Conservation (phyloP, 2,797 vertebrate genomes). For the Lindbergichthys nudifrons region DNA sequence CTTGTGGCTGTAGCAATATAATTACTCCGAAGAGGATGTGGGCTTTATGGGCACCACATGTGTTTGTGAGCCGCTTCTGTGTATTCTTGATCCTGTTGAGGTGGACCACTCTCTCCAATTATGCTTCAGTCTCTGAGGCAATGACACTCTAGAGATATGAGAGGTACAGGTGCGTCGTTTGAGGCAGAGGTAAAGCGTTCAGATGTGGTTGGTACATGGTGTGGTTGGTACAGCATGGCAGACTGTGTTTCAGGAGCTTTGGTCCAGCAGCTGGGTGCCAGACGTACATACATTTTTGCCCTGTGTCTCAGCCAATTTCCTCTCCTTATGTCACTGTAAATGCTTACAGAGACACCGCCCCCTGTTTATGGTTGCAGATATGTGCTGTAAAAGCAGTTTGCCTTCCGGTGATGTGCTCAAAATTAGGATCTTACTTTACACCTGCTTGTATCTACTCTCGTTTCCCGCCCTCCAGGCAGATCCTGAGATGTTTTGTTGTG, state of each 20-base stretch:
- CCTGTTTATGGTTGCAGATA: conserved; percentile 70
- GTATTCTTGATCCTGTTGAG: conserved; percentile 51
- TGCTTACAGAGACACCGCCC: conserved; percentile 71
- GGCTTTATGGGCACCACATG: conserved; percentile 77
- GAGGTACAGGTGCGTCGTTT: conserved; percentile 45
- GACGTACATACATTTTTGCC: conserved; percentile 76
- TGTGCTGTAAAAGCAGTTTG: conserved; percentile 59
- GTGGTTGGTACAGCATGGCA: neutral
- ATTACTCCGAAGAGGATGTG: conserved; percentile 73
- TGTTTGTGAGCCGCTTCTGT: conserved; percentile 74
- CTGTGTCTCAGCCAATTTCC: conserved; percentile 81
- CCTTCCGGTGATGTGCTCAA: conserved; percentile 66
- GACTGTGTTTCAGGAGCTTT: conserved; percentile 35
- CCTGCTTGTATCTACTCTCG: conserved; percentile 75
- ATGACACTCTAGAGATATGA: conserved; percentile 13
- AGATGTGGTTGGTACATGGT: neutral
- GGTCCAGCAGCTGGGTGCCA: conserved; percentile 77
- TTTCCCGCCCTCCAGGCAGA: conserved; percentile 28
- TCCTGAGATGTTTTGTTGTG: conserved; percentile 21
- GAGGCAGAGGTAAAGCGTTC: conserved; percentile 6
- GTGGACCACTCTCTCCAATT: conserved; percentile 44
- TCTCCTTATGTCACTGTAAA: conserved; percentile 76
- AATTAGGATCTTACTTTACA: conserved; percentile 72
- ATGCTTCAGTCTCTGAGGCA: conserved; percentile 22
- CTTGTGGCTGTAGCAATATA: conserved; percentile 75